Conservation (phyloP, 2,113 vertebrate genomes). For the Ptychochromis oligacanthus region DNA sequence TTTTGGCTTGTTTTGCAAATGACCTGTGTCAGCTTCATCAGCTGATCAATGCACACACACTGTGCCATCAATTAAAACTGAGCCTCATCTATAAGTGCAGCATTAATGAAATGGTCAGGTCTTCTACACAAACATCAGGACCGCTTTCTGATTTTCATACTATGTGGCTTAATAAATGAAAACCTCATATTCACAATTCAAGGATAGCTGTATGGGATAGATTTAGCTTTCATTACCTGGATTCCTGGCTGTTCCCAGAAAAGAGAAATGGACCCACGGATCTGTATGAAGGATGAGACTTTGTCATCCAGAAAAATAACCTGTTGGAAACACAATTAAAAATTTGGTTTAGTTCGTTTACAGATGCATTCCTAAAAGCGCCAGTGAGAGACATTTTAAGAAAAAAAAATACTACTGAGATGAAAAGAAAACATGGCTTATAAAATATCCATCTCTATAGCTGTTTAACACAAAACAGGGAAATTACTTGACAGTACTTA, state of each 20-base stretch:
- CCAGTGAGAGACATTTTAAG: background rate
- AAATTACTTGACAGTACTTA: background rate
- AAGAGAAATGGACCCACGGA: conserved; percentile 94
- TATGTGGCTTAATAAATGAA: conserved; percentile 1
- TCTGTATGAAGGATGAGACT: conserved; percentile 96
- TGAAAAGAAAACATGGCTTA: background rate
- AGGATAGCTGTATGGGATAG: background rate
- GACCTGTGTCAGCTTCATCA: background rate
- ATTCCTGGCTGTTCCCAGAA: conserved; percentile 99
- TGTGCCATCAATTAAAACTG: background rate
- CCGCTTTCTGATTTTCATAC: background rate
- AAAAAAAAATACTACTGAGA: background rate
- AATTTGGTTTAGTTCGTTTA: background rate
- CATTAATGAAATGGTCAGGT: conserved; percentile 17
- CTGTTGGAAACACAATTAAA: conserved; percentile 69
- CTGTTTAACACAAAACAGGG: background rate
- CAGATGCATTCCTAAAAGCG: background rate
- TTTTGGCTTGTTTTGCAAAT: background rate
- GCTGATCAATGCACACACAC: background rate
- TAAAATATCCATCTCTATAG: background rate
- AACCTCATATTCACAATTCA: background rate
- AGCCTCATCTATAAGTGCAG: conserved; percentile 5
- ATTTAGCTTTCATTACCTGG: conserved; percentile 83
- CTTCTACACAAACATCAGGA: background rate
- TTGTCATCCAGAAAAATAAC: conserved; percentile 94